These are phyloP conservation scores for Drosophila testacea DNA, from an alignment of 2,888 invertebrate species.

Conservation along the genomic window DNA sequence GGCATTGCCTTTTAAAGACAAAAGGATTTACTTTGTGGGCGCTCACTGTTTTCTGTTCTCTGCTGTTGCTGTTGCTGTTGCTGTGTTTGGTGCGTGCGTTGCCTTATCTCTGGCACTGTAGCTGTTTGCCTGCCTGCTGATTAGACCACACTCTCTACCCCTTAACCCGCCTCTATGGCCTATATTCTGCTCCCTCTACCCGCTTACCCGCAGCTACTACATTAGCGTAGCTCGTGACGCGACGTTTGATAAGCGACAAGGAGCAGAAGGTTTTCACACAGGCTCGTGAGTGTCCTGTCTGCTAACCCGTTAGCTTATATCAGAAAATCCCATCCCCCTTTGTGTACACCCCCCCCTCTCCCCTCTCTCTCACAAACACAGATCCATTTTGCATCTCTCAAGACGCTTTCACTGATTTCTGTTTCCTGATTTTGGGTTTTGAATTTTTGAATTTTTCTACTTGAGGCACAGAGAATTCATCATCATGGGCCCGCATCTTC, in stretches of 20 bases:
- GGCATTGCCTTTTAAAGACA: conserved; percentile 70
- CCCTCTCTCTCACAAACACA: not conserved
- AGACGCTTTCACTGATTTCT: conserved; percentile 59
- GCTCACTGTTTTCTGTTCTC: not conserved
- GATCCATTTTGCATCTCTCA: conserved; percentile 40
- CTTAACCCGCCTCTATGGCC: not conserved
- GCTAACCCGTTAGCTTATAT: conserved; percentile 34
- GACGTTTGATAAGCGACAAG: conserved; percentile 76
- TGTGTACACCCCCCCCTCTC: not conserved
- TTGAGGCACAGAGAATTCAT: conserved; percentile 64
- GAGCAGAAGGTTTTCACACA: conserved; percentile 62
- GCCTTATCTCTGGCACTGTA: conserved; percentile 65
- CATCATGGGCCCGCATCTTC: conserved; percentile 72
- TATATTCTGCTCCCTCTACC: not conserved
- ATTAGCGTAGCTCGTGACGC: conserved; percentile 67
- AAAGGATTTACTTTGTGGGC: conserved; percentile 74
- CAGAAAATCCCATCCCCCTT: not conserved
- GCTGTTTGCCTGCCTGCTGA: conserved; percentile 76
- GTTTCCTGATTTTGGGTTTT: conserved; percentile 65
- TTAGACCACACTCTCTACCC: conserved; percentile 59
- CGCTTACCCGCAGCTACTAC: conserved; percentile 59
- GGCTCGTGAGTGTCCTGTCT: conserved; percentile 46
- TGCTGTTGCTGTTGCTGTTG: not conserved
- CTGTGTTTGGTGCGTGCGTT: conserved; percentile 44
- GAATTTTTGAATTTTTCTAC: conserved; percentile 34